Percentiles rank a stretch among this genome's conserved stretches.
Conservation (phyloP, 2,888 invertebrate genomes). For the Drosophila mimetica region DNA sequence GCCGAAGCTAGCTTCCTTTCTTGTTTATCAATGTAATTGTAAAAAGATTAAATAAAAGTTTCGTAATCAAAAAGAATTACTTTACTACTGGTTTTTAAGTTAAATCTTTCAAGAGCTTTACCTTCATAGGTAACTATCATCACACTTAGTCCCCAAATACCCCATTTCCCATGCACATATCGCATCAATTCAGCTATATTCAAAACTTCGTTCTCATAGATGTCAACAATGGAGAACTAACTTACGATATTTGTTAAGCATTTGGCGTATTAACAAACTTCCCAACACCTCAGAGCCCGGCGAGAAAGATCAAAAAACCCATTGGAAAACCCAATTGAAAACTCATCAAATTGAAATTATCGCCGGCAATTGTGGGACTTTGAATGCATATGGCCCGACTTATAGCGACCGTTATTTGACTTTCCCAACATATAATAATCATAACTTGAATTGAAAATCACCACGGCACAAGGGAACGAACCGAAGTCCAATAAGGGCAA, state of each 20-base stretch:
- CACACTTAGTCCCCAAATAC: not conserved
- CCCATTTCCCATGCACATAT: constrained; percentile 19
- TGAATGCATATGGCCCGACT: constrained; percentile 17
- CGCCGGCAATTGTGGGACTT: constrained; percentile 46
- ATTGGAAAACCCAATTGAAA: constrained; percentile 60
- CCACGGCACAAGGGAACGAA: constrained; percentile 40
- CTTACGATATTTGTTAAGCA: constrained; percentile 49
- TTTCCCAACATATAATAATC: constrained; percentile 78
- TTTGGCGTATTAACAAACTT: constrained; percentile 59
- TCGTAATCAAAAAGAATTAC: too few species aligned
- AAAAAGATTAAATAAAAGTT: too few species aligned
- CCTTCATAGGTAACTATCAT: not conserved
- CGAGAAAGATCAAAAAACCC: constrained; percentile 72
- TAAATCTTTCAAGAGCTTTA: not conserved
- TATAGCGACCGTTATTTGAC: constrained; percentile 66
- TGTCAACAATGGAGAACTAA: constrained; percentile 33
- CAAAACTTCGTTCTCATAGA: constrained; percentile 53
- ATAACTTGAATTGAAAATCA: constrained; percentile 76
- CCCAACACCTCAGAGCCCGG: constrained; percentile 60
- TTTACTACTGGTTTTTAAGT: too few species aligned
- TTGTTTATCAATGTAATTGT: too few species aligned
- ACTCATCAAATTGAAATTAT: constrained; percentile 77
- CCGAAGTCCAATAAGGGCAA: constrained; percentile 72
- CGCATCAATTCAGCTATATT: constrained; percentile 34
- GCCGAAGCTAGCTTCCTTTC: too few species aligned